A percentile compares a stretch with the other conserved stretches of the same genome.
Evolutionary conservation across 2,888 invertebrate genomes (phyloP).

Genomic region (Zaprionus obscuricornis): DNA sequence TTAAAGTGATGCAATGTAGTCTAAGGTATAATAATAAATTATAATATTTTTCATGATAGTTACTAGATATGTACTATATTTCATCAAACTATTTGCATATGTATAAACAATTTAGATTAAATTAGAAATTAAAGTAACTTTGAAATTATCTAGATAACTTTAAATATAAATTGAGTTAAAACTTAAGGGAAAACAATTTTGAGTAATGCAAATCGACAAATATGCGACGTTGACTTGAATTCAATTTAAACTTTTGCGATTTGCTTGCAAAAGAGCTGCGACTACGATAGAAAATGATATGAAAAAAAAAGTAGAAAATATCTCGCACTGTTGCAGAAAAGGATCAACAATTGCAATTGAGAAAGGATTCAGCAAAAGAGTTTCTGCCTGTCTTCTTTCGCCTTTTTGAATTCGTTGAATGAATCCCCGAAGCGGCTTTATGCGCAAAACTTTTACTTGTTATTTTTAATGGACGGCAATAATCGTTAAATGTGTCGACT

Average conservation of each 20-base stretch:
- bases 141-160: too few species aligned
- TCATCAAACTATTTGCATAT: too few species aligned
- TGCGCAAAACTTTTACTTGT: constrained; percentile 83
- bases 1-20: too few species aligned
- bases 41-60: too few species aligned
- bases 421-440: constrained; percentile 80
- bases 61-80: too few species aligned
- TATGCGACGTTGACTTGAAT: constrained; percentile 42
- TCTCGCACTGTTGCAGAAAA: constrained; percentile 58
- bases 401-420: constrained; percentile 66
- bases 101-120: too few species aligned
- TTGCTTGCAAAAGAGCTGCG: constrained; percentile 50
- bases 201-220: constrained; percentile 42
- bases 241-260: constrained; percentile 69
- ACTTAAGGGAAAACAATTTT: constrained; percentile 20
- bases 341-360: constrained; percentile 79
- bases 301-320: too few species aligned
- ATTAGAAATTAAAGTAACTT: too few species aligned
- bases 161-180: too few species aligned
- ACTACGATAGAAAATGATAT: constrained; percentile 50
- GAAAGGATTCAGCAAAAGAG: constrained; percentile 72
- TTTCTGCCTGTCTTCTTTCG: constrained; percentile 63
- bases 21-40: too few species aligned
- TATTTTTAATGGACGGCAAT: constrained; percentile 83
- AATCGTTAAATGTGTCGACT: constrained; percentile 83